A percentile compares a stretch with the other conserved stretches of the same genome.
Conservation (phyloP, 2,888 invertebrate genomes). For the Nephrotoma guestfalica region DNA sequence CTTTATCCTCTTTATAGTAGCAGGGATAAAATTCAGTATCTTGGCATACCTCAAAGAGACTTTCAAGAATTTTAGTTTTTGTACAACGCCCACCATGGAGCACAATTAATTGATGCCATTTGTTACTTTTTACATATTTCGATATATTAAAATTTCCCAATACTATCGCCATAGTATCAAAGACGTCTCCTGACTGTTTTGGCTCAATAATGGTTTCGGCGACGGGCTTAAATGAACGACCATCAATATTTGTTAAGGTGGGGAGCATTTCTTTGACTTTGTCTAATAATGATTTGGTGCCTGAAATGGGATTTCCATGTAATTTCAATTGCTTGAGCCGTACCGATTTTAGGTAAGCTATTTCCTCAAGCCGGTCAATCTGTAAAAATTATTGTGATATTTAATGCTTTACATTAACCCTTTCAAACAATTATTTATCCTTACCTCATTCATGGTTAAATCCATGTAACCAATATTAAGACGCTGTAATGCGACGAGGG, state of each 20-base stretch:
- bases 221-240: not conserved
- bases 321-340: not conserved
- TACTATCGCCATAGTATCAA: not conserved
- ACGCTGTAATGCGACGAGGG: not conserved
- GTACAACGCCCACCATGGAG: slow-evolving; percentile 6
- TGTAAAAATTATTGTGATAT: not conserved
- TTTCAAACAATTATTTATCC: not conserved
- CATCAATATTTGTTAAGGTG: not conserved
- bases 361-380: slow-evolving; percentile 2
- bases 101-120: slow-evolving; percentile 9
- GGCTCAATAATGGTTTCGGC: not conserved
- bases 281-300: not conserved
- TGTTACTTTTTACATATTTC: not conserved
- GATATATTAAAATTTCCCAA: not conserved
- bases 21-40: slow-evolving; percentile 7
- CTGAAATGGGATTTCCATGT: not conserved
- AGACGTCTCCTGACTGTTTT: not conserved
- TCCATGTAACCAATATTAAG: not conserved
- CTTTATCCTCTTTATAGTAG: not conserved
- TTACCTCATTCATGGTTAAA: slow-evolving; percentile 7
- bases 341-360: not conserved
- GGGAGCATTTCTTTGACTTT: not conserved
- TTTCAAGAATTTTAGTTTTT: not conserved
- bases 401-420: not conserved
- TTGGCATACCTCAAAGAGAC: not conserved